phyloP scores from a whole-genome alignment of 2,888 invertebrate genomes.

The Exocentrus adspersus region DNA sequence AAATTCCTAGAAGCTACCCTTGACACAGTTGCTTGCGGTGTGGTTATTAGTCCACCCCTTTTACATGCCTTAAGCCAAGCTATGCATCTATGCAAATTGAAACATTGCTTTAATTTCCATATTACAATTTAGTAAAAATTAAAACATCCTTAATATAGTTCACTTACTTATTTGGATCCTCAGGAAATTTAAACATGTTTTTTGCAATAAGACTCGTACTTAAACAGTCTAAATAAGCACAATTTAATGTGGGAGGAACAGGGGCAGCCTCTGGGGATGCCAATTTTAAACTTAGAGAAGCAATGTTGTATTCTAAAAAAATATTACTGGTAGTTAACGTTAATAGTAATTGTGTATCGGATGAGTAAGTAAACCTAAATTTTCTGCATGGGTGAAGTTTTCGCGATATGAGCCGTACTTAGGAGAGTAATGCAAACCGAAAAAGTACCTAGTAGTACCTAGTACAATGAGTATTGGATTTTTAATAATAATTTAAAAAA shows the following conservation, averaged over 20 bases:
- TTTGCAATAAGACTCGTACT: background rate
- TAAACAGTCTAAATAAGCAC: slow-evolving; percentile 1
- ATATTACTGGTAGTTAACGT: too few relatives aligned
- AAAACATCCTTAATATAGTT: too few relatives aligned
- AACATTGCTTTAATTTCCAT: background rate
- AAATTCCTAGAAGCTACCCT: background rate
- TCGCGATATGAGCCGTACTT: too few relatives aligned
- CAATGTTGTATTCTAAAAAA: background rate
- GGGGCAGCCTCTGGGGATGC: background rate
- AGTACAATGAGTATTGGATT: too few relatives aligned
- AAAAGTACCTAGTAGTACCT: too few relatives aligned
- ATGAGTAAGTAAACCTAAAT: too few relatives aligned
- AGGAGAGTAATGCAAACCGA: too few relatives aligned
- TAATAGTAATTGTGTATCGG: too few relatives aligned
- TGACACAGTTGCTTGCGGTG: slow-evolving; percentile 13
- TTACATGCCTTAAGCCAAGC: slow-evolving; percentile 26
- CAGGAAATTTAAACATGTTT: slow-evolving; percentile 7
- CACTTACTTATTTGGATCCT: slow-evolving; percentile 1
- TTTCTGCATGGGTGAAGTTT: too few relatives aligned
- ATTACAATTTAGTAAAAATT: background rate
- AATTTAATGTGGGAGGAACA: background rate
- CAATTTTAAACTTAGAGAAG: background rate
- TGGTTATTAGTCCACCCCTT: slow-evolving; percentile 7
- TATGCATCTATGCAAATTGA: slow-evolving; percentile 20
- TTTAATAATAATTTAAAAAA: too few relatives aligned